These are phyloP conservation scores for Formica aserva DNA, from an alignment of 2,888 invertebrate genomes.

Conservation along the genomic window DNA sequence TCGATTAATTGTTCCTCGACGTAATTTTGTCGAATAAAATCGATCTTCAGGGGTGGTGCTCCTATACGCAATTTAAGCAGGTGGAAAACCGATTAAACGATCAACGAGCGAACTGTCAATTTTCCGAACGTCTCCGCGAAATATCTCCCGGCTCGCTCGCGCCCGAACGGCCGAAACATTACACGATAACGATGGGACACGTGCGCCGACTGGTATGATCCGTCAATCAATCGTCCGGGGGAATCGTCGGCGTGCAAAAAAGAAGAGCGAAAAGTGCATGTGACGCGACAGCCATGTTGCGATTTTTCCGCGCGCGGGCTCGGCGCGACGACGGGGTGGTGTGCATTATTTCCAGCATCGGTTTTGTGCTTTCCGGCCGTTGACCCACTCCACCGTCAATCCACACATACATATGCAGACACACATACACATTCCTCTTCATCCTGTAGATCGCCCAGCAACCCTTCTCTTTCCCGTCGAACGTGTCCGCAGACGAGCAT, in stretches of 20 bases:
- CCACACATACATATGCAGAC: slow-evolving; percentile 16
- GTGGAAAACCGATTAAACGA: slow-evolving; percentile 39
- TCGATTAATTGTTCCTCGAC: background rate
- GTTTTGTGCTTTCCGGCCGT: slow-evolving; percentile 76
- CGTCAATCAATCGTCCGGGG: slow-evolving; percentile 74
- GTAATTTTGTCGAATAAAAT: background rate
- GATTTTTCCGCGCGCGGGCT: slow-evolving; percentile 68
- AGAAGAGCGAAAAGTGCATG: slow-evolving; percentile 74
- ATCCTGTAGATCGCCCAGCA: slow-evolving; percentile 30
- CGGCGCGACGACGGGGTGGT: slow-evolving; percentile 52
- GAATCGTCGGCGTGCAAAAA: slow-evolving; percentile 62
- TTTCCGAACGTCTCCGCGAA: slow-evolving; percentile 38
- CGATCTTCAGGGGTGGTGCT: background rate
- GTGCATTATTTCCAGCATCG: slow-evolving; percentile 76
- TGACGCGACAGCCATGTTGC: slow-evolving; percentile 77
- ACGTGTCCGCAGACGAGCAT: slow-evolving; percentile 52
- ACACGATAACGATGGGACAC: slow-evolving; percentile 60
- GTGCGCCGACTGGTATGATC: slow-evolving; percentile 68
- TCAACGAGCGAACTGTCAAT: slow-evolving; percentile 48
- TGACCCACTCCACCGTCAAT: slow-evolving; percentile 67
- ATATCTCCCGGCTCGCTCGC: slow-evolving; percentile 2
- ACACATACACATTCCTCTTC: slow-evolving; percentile 2
- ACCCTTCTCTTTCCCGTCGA: slow-evolving; percentile 49
- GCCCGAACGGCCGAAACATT: slow-evolving; percentile 58
- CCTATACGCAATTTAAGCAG: slow-evolving; percentile 28